These are phyloP conservation scores for Brachionus rotundiformis DNA, from an alignment of 1,140 invertebrate species.

Conservation along the genomic window DNA sequence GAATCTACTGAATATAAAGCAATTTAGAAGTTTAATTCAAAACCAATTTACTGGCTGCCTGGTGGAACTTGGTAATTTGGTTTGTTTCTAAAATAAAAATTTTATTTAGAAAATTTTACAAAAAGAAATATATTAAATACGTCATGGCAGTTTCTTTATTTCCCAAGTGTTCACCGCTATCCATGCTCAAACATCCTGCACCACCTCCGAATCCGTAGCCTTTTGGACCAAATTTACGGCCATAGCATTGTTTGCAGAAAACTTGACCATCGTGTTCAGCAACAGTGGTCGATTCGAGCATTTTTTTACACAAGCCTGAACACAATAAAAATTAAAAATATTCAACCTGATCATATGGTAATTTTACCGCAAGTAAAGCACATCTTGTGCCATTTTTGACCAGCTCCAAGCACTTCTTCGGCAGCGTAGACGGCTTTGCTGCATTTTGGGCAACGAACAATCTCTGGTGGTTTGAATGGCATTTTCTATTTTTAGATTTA, in stretches of 20 bases:
- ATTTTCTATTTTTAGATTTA: too few relatives aligned
- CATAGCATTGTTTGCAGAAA: conserved; percentile 90
- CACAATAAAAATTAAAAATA: conserved; percentile 58
- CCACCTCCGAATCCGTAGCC: conserved; percentile 96
- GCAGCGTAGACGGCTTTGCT: conserved; percentile 96
- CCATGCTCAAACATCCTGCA: conserved; percentile 94
- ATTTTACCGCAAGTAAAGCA: conserved; percentile 96
- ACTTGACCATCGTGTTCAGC: conserved; percentile 88
- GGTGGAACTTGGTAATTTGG: not conserved
- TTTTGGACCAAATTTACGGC: conserved; percentile 86
- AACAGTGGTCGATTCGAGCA: conserved; percentile 87
- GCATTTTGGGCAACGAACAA: conserved; percentile 83
- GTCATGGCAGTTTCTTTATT: conserved; percentile 53
- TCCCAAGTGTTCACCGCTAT: conserved; percentile 61
- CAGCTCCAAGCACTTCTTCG: conserved; percentile 93
- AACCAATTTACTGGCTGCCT: not conserved
- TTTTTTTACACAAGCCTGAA: conserved; percentile 75
- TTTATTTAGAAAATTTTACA: too few relatives aligned
- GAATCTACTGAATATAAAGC: not conserved
- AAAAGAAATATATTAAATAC: too few relatives aligned
- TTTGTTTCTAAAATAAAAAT: not conserved
- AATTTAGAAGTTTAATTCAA: not conserved
- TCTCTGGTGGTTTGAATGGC: conserved; percentile 51
- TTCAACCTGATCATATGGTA: too few relatives aligned
- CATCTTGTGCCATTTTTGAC: conserved; percentile 96